Evolutionary conservation across 2,113 vertebrate species (phyloP), one percentile per base, ranked within the genome.

Genomic region (Donacobius atricapilla): DNA sequence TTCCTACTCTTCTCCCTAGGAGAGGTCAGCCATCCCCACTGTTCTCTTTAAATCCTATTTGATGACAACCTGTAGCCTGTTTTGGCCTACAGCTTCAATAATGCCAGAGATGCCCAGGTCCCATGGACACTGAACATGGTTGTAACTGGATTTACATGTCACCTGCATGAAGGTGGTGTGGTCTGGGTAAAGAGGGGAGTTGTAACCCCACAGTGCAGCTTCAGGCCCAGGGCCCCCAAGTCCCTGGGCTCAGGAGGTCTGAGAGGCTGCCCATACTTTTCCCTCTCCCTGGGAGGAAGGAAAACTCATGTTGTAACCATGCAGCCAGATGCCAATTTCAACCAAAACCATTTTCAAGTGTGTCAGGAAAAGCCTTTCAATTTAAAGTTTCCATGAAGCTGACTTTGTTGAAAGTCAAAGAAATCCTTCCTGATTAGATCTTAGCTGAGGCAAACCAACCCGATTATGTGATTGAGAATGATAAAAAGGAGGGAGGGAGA

Each of bases 331-430:
- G 51, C 30, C 6, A 54, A n/a, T 81, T 93, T 84, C 60, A 63
- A 77, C 66, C 39, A 65, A 58, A 91, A 79, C 5, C 1, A 1
- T 73, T 90, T 77, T 50, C 61, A 96, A 83, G 30, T 7, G 1
- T 33, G 24, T 77, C 1, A 8, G 80, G 84, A 81, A 80, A 96
- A 97, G 81, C 31, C 57, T 90, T 96, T 94, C 82, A 66, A 57
- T 96, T 89, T 88, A 87, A 96, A 95, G 70, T 97, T 97, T 94
- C 53, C 48, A 86, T 94, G 81, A 63, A 87, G 54, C 35, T 96
- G 93, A 96, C 93, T 97, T 97, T 96, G 87, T 89, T 95, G 50
- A 94, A 97, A 97, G 93, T 96, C 97, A 97, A 58, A 93, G 25
- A 88, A 72, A 96, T 95, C 88, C 75, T 77, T 92, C 63, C 86